Evolutionary conservation across 2,113 vertebrate species (phyloP).

Genomic region (Camelus dromedarius): DNA sequence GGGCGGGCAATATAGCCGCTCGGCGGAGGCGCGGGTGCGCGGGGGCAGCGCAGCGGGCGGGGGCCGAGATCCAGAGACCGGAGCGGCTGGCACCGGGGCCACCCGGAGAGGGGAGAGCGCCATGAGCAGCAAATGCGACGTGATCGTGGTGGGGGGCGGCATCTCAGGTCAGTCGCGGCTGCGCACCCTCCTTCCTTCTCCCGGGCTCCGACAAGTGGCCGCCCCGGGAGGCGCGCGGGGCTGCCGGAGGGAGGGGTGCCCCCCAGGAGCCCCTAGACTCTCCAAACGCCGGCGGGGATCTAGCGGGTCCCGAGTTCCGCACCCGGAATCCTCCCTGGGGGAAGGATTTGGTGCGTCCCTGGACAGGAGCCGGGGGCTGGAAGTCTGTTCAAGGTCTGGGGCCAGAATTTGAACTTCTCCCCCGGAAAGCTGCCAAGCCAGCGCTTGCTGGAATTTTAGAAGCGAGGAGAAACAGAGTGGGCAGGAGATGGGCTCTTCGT

Average conservation of each 20-base stretch:
- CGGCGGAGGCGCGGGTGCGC: not conserved
- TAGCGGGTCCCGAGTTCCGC: not conserved
- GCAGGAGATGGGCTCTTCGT: not conserved
- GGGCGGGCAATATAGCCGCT: not conserved
- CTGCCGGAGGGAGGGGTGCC: not conserved
- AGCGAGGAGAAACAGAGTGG: not conserved
- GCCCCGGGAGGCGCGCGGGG: not conserved
- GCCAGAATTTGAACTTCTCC: constrained; percentile 27
- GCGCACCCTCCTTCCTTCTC: not conserved
- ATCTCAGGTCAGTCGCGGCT: constrained; percentile 92
- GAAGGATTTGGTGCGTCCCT: not conserved
- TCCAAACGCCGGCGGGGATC: rapidly evolving
- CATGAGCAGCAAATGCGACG: constrained; percentile 94
- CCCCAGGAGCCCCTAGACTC: not conserved
- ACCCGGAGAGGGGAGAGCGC: constrained; percentile 32
- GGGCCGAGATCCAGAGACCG: not conserved
- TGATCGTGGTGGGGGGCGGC: constrained; percentile 94
- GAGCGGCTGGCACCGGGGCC: not conserved
- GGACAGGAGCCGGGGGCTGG: not conserved
- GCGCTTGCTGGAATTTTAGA: constrained; percentile 51
- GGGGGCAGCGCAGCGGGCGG: not conserved
- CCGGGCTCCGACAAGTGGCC: not conserved
- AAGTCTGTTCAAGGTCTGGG: constrained; percentile 1
- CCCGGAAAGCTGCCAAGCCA: constrained; percentile 31
- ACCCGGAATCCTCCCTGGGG: not conserved